Evolutionary conservation across 2,888 invertebrate genomes (phyloP).

Genomic region (Acheta domesticus): DNA sequence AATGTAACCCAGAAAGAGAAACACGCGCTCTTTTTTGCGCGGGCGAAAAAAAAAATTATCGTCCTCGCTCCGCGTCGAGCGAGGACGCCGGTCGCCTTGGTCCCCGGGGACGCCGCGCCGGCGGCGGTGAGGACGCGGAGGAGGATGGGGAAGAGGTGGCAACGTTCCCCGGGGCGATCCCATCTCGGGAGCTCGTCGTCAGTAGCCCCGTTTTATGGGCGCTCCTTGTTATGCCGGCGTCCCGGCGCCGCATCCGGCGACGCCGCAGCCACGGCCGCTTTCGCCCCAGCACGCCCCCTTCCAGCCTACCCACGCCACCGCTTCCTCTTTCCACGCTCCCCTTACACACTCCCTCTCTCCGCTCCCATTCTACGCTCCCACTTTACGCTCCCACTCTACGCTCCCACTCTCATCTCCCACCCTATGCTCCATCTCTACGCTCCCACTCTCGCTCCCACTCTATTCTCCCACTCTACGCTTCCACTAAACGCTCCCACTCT

Average conservation of each 20-base stretch:
- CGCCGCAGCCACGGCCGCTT: not conserved
- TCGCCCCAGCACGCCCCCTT: not conserved
- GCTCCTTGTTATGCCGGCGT: slow-evolving; percentile 8
- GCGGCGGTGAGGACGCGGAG: not conserved
- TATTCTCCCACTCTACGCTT: not conserved
- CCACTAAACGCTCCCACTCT: not conserved
- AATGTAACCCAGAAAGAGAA: too few species aligned
- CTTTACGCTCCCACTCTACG: not conserved
- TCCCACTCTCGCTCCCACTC: too few species aligned
- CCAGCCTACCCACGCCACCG: not conserved
- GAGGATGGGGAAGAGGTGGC: not conserved
- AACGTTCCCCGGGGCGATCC: not conserved
- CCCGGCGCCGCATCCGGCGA: not conserved
- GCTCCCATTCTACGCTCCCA: not conserved
- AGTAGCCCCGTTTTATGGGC: not conserved
- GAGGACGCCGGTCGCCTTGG: not conserved
- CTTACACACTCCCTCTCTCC: too few species aligned
- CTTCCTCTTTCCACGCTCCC: not conserved
- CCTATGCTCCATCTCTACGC: not conserved
- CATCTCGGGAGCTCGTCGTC: not conserved
- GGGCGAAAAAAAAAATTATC: not conserved
- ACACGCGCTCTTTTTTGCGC: too few species aligned
- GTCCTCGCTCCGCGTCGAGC: not conserved
- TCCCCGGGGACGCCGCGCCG: not conserved
- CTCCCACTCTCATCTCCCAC: not conserved